Conservation (phyloP, 2,113 vertebrate species). For the Perca flavescens region DNA sequence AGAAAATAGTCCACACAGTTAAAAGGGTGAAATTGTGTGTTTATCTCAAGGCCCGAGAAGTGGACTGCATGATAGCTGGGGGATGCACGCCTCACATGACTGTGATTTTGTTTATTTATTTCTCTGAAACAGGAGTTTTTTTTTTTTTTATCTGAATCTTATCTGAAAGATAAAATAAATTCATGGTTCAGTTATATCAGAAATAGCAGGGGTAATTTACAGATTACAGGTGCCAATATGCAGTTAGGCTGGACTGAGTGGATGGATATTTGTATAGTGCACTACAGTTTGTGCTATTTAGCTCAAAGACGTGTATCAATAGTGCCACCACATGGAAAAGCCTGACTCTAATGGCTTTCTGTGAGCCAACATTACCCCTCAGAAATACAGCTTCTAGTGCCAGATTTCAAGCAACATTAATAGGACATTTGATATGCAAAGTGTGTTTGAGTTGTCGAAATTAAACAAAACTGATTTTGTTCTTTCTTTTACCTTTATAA, state of each 20-base stretch:
- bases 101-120: not conserved
- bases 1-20: not conserved
- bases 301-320: conserved; percentile 71
- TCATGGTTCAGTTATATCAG: conserved; percentile 9
- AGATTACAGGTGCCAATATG: conserved; percentile 34
- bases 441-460: not conserved
- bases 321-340: conserved; percentile 79
- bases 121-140: not conserved
- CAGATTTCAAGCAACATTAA: not conserved
- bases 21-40: conserved; percentile 7
- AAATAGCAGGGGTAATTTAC: not conserved
- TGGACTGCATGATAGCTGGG: not conserved
- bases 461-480: not conserved
- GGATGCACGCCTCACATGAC: conserved; percentile 5
- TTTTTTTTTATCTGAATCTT: not conserved
- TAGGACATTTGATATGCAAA: not conserved
- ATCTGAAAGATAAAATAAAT: conserved; percentile 10
- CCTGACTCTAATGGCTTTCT: conserved; percentile 17
- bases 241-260: conserved; percentile 8
- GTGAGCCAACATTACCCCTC: not conserved
- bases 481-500: not conserved
- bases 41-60: not conserved
- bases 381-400: conserved; percentile 1
- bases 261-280: conserved; percentile 10
- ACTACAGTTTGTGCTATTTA: conserved; percentile 33